A percentile compares a stretch with the other conserved stretches of the same genome.
Conservation (phyloP, 2,888 invertebrate species). For the Nyleta sp. region DNA sequence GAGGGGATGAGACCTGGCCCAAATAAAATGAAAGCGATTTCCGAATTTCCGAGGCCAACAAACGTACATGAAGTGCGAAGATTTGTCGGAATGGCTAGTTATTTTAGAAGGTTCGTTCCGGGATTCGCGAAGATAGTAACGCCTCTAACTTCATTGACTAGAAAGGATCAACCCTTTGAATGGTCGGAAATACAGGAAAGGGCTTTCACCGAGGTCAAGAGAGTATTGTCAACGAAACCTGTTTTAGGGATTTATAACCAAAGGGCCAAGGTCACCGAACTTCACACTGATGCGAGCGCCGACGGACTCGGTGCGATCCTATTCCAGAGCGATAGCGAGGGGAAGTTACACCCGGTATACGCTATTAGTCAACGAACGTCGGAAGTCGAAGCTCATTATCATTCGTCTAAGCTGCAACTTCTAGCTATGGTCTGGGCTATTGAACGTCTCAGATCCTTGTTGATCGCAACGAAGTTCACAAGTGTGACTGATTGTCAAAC, state of each 20-base stretch:
- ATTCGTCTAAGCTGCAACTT: neutral
- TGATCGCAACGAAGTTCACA: neutral
- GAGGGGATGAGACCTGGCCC: neutral
- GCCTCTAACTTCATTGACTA: neutral
- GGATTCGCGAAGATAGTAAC: neutral
- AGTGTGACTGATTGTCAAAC: neutral
- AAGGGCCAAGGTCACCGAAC: neutral
- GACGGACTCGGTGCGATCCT: neutral
- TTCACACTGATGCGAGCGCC: constrained; percentile 1
- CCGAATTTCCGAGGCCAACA: neutral
- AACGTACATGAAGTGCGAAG: neutral
- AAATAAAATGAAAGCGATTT: neutral
- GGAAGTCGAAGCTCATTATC: neutral
- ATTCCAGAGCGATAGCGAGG: neutral
- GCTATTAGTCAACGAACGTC: constrained; percentile 1
- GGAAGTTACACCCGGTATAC: neutral
- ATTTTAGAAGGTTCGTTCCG: constrained; percentile 3
- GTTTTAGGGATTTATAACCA: neutral
- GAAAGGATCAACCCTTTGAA: neutral
- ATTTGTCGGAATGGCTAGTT: neutral
- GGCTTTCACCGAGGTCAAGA: neutral
- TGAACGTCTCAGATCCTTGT: neutral
- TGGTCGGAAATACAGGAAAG: neutral
- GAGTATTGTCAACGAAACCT: neutral
- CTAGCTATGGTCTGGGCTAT: neutral